These are phyloP conservation scores for Neelides folsomi DNA, from an alignment of 2,888 invertebrate genomes.

Conservation along the genomic window DNA sequence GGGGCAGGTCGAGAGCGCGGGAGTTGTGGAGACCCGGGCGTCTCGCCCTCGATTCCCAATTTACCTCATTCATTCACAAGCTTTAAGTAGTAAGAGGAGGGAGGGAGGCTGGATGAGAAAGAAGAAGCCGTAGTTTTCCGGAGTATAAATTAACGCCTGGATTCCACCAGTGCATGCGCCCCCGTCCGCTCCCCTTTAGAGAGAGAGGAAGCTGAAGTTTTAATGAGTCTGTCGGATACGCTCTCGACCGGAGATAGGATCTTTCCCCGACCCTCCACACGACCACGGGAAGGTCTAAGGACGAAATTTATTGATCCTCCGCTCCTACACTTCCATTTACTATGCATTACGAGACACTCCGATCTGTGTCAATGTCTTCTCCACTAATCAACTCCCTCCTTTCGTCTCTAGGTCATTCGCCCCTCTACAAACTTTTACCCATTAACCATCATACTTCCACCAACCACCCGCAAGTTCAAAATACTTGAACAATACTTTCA, in stretches of 20 bases:
- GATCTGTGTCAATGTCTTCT: conserved; percentile 11
- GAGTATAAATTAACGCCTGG: conserved; percentile 12
- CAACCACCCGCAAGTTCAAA: too few species aligned
- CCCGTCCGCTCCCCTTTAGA: background rate
- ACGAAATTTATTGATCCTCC: conserved; percentile 10
- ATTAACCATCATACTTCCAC: too few species aligned
- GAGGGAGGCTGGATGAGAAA: background rate
- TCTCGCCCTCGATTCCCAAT: conserved; percentile 8
- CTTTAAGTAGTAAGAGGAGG: conserved; percentile 11
- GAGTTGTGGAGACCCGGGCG: background rate
- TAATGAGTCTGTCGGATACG: conserved; percentile 11
- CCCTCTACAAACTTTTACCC: too few species aligned
- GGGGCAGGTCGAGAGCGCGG: too few species aligned
- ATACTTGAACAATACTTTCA: too few species aligned
- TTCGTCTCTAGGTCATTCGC: too few species aligned
- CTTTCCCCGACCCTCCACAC: conserved; percentile 6
- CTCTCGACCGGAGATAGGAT: conserved; percentile 10
- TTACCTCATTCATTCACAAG: conserved; percentile 11
- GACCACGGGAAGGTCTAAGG: background rate
- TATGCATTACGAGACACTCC: conserved; percentile 9
- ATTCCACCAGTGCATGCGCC: background rate
- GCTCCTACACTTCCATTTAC: conserved; percentile 1
- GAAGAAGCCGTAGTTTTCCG: conserved; percentile 6
- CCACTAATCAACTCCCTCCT: conserved; percentile 1
- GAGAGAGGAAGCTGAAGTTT: conserved; percentile 4